These are phyloP conservation scores for Leucosticte australis DNA, from an alignment of 2,113 vertebrate species.

Conservation along the genomic window DNA sequence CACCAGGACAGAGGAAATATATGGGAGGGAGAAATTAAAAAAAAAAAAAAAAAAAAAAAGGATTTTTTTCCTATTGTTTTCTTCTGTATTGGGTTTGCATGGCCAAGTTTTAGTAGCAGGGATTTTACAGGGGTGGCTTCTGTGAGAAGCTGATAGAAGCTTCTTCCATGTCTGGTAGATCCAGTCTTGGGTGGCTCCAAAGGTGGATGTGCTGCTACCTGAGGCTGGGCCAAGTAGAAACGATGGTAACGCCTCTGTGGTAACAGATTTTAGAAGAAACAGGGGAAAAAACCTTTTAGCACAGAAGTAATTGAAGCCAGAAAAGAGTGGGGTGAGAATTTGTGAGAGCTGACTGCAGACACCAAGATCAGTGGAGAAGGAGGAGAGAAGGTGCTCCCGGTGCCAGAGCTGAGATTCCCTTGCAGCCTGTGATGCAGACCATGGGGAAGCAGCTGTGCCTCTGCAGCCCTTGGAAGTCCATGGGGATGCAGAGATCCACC, in stretches of 20 bases:
- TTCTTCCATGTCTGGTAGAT: background rate
- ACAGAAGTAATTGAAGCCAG: background rate
- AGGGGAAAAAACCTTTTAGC: background rate
- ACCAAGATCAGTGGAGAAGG: background rate
- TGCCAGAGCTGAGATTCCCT: fast-evolving
- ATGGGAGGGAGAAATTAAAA: background rate
- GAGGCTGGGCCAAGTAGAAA: background rate
- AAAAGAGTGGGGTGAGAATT: background rate
- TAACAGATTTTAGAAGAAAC: background rate
- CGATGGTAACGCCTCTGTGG: background rate
- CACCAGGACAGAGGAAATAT: constrained; percentile 51
- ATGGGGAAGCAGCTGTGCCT: background rate
- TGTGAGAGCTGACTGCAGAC: background rate
- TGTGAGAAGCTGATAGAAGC: background rate
- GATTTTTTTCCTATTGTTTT: background rate
- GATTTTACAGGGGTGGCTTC: background rate
- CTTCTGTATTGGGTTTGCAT: background rate
- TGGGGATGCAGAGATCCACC: background rate
- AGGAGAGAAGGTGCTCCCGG: too few species aligned
- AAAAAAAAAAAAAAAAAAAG: background rate
- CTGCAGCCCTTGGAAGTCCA: background rate
- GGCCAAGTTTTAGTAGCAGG: background rate
- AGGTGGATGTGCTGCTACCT: fast-evolving
- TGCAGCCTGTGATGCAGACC: fast-evolving
- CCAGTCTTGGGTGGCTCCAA: background rate